These are phyloP conservation scores for Brachyopa scutellaris DNA, from an alignment of 2,888 invertebrate species.

Conservation along the genomic window DNA sequence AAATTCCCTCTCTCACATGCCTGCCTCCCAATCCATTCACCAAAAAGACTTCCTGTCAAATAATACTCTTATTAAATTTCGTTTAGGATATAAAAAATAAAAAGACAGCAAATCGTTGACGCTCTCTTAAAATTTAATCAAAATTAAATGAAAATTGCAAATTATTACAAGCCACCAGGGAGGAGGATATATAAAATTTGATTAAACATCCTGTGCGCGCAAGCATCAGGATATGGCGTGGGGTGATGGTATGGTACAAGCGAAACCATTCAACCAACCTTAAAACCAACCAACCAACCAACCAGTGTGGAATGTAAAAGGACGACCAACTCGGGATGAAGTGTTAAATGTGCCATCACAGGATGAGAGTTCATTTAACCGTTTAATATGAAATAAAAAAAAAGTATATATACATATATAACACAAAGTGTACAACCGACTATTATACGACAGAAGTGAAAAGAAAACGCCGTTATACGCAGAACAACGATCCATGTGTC, in stretches of 20 bases:
- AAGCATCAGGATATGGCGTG: background rate
- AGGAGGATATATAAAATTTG: conserved; percentile 62
- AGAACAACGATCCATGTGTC: conserved; percentile 27
- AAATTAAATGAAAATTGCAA: conserved; percentile 72
- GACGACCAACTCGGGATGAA: conserved; percentile 39
- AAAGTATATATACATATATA: background rate
- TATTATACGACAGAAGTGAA: conserved; percentile 15
- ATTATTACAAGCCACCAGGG: conserved; percentile 69
- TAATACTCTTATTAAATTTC: conserved; percentile 60
- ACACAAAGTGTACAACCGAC: no score
- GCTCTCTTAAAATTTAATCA: conserved; percentile 71
- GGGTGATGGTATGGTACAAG: no score
- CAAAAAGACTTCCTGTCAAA: conserved; percentile 20
- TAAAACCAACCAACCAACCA: background rate
- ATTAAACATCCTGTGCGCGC: conserved; percentile 64
- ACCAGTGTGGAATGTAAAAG: conserved; percentile 17
- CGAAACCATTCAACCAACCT: no score
- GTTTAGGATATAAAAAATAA: conserved; percentile 46
- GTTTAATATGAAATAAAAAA: conserved; percentile 52
- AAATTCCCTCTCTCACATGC: background rate
- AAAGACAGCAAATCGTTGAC: conserved; percentile 64
- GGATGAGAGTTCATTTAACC: conserved; percentile 67
- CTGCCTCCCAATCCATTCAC: background rate
- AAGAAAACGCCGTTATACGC: conserved; percentile 8
- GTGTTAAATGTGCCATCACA: conserved; percentile 59